These are phyloP conservation scores for Alethe diademata DNA, from an alignment of 2,113 vertebrate species.

Conservation along the genomic window DNA sequence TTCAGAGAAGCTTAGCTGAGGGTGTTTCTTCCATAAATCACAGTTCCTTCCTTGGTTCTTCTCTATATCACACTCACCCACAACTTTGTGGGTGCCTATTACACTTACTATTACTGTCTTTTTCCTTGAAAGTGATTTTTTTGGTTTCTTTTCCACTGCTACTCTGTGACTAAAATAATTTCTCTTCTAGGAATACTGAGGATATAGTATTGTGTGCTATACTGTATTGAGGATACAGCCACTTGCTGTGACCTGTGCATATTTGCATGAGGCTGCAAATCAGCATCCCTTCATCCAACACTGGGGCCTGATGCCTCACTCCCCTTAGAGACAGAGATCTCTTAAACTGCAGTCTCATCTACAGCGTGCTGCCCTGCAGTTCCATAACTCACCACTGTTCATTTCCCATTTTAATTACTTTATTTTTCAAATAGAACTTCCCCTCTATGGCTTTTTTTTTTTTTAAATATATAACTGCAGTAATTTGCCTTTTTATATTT, in stretches of 20 bases:
- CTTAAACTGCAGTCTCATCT: neutral
- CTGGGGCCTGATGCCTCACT: fast-evolving
- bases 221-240: neutral
- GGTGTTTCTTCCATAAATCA: neutral
- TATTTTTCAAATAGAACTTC: neutral
- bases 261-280: neutral
- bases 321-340: neutral
- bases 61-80: neutral
- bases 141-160: neutral
- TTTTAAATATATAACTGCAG: neutral
- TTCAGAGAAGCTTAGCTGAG: neutral
- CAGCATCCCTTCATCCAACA: neutral
- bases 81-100: neutral
- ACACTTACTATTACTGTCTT: neutral
- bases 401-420: neutral
- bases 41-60: neutral
- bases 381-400: neutral
- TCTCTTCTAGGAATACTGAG: neutral
- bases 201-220: neutral
- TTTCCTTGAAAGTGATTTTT: neutral
- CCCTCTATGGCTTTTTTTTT: neutral
- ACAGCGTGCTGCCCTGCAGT: neutral
- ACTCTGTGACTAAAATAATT: neutral
- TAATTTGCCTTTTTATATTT: neutral
- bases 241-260: neutral